Percentiles rank a stretch among this genome's conserved stretches.
These are phyloP conservation scores for Chlorodrepanis virens DNA, from an alignment of 2,113 vertebrate species.

Conservation along the genomic window DNA sequence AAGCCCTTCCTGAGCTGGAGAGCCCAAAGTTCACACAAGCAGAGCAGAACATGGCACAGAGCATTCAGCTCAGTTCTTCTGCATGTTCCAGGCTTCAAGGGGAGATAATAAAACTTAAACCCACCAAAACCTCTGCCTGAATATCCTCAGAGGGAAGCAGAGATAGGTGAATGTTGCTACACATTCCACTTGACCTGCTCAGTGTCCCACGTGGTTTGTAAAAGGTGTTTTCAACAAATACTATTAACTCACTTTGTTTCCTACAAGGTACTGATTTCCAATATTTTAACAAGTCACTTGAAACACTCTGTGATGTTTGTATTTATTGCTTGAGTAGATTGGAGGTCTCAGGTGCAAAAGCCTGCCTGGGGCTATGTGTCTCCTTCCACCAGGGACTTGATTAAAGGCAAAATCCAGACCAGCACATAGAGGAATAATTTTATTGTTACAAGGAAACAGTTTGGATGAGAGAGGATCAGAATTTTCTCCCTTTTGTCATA, in stretches of 20 bases:
- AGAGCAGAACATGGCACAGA: background rate
- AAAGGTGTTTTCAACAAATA: slow-evolving; percentile 17
- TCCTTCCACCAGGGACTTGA: background rate
- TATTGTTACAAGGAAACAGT: background rate
- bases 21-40: fast-evolving
- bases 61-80: background rate
- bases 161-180: background rate
- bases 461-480: background rate
- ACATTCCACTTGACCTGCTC: slow-evolving; percentile 30
- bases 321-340: slow-evolving; percentile 34
- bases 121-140: background rate
- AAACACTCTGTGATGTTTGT: background rate
- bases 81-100: background rate
- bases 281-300: slow-evolving; percentile 32
- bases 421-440: background rate
- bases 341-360: slow-evolving; percentile 50
- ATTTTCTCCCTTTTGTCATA: background rate
- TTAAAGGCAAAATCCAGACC: background rate
- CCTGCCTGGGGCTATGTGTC: background rate
- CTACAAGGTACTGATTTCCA: slow-evolving; percentile 28
- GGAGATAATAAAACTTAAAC: background rate
- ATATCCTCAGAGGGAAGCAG: background rate
- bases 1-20: background rate
- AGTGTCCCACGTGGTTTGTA: background rate
- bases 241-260: slow-evolving; percentile 10